Evolutionary conservation across 1,140 invertebrate genomes (phyloP), one percentile per base, ranked within the genome.

Genomic region (Drosophila subobscura): DNA sequence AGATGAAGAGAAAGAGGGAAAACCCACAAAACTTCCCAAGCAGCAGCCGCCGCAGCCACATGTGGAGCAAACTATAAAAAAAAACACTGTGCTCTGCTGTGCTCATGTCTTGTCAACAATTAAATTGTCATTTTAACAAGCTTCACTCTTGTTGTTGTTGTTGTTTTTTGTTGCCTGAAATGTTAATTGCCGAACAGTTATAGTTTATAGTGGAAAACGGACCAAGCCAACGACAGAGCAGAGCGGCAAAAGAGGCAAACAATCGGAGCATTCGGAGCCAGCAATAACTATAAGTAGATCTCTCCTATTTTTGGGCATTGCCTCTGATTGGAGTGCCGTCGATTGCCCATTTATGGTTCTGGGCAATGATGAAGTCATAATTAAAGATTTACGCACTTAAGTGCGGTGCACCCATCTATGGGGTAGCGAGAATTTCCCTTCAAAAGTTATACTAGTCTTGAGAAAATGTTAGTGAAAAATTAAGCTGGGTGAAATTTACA

Each of bases 41-140:
- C 33, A 37, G 33, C 33, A 37, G 33, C 33, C 8, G 29, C 7
- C 8, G 29, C 7, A 8, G 29, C 75, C 83, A 79, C 83, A 88
- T 88, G 75, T 88, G 83, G 83, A 88, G 83, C 83, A 88, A 40
- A 47, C 77, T 41, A 63, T 67, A 20, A 27, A 49, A 64, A 16
- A n/a, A 46, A 22, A 3, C 58, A 29, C 46, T 47, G 41, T 37
- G 47, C 46, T 42, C 25, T 61, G 59, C 64, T 76, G 42, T 60
- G 71, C 65, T 72, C 58, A 79, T 79, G 86, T 77, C 88, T 88
- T 84, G 81, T 84, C 75, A 88, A 90, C 88, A 90, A 90, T 90
- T 90, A 90, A 90, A 90, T 90, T 90, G 88, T 90, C 88, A 85
- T 90, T 90, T 90, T 88, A 90, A 90, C 83, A 88, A 88, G 83